Conservation (phyloP, 1,140 invertebrate genomes). For the Papilio dardanus region DNA sequence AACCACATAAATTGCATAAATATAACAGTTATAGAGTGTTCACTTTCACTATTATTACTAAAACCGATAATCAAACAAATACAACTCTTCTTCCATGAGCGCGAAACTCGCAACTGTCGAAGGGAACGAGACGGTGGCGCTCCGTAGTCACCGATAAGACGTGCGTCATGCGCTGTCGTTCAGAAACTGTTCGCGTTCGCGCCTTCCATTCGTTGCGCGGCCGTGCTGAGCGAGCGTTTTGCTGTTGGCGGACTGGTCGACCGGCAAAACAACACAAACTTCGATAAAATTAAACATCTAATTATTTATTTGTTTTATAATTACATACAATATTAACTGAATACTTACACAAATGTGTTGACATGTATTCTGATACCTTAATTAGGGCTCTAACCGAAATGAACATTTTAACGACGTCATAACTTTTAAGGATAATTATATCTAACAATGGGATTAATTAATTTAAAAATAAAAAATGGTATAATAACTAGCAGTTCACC, state of each 20-base stretch:
- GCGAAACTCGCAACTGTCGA: slow-evolving; percentile 72
- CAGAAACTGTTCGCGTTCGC: slow-evolving; percentile 48
- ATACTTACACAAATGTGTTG: not conserved
- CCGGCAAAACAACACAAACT: slow-evolving; percentile 7
- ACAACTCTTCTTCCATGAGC: slow-evolving; percentile 67
- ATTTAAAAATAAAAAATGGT: not conserved
- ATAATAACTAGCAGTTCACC: not conserved
- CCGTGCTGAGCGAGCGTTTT: slow-evolving; percentile 17
- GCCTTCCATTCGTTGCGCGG: slow-evolving; percentile 32
- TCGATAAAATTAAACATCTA: slow-evolving; percentile 12
- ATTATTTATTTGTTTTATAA: not conserved
- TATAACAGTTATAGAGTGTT: slow-evolving; percentile 55
- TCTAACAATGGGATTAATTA: too few relatives aligned
- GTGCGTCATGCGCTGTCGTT: slow-evolving; percentile 52
- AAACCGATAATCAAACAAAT: slow-evolving; percentile 53
- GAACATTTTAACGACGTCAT: not conserved
- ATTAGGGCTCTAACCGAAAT: not conserved
- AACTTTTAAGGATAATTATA: not conserved
- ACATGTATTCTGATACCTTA: not conserved
- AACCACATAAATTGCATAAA: slow-evolving; percentile 52
- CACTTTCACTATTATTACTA: slow-evolving; percentile 64
- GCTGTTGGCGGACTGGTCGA: slow-evolving; percentile 33
- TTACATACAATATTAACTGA: not conserved
- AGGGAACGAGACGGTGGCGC: slow-evolving; percentile 51
- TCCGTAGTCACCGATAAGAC: slow-evolving; percentile 47